Conservation (phyloP, 2,797 vertebrate species). For the Bryconaethiops microstoma region DNA sequence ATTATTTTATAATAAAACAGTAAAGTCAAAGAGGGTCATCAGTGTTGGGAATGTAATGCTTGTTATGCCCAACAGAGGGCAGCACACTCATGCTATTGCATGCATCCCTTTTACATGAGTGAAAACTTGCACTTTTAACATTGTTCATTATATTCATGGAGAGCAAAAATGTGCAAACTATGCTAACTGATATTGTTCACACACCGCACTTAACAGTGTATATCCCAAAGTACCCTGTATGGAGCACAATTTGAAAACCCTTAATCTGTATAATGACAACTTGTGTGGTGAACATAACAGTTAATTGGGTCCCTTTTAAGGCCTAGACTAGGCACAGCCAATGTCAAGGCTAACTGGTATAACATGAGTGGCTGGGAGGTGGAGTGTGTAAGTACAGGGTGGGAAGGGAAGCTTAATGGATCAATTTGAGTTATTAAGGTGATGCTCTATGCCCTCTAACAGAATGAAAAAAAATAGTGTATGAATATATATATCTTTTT, state of each 20-base stretch:
- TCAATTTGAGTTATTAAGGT: too few species aligned
- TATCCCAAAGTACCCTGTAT: background rate
- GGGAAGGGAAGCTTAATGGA: too few species aligned
- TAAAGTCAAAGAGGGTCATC: too few species aligned
- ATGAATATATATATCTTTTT: too few species aligned
- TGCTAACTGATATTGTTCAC: background rate
- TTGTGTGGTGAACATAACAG: background rate
- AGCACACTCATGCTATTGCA: background rate
- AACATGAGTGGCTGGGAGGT: background rate
- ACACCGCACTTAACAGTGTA: background rate
- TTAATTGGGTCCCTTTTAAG: background rate
- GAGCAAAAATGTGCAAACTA: background rate
- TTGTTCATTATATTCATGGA: background rate
- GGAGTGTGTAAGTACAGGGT: too few species aligned
- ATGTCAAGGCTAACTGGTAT: background rate
- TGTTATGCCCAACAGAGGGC: conserved; percentile 17
- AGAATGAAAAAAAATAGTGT: background rate
- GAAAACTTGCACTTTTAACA: background rate
- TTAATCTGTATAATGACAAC: background rate
- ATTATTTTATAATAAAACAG: background rate
- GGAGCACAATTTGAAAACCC: background rate
- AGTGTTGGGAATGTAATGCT: background rate
- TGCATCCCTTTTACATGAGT: background rate
- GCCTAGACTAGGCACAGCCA: background rate
- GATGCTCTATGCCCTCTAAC: background rate